A percentile compares a stretch with the other conserved stretches of the same genome.
phyloP scores from a whole-genome alignment of 2,113 vertebrate species.

The Stegastes partitus region DNA sequence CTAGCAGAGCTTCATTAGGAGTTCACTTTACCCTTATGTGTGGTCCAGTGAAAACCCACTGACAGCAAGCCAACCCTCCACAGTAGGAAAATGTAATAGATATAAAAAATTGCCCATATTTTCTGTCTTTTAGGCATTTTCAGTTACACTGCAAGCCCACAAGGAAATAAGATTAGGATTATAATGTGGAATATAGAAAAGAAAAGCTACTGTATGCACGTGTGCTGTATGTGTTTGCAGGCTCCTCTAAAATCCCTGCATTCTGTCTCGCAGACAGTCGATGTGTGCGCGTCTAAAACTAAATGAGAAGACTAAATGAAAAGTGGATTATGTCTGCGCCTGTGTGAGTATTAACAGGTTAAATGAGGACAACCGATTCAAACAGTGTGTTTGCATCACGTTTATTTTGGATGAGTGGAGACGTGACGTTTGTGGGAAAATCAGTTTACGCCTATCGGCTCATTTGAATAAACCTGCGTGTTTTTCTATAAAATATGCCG shows the following conservation, averaged over 20 bases:
- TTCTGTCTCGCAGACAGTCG: not conserved
- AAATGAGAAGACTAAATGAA: not conserved
- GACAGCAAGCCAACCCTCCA: not conserved
- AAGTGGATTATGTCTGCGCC: constrained; percentile 15
- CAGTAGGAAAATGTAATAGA: not conserved
- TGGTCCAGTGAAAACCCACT: not conserved
- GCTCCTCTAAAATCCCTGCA: constrained; percentile 12
- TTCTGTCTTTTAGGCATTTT: not conserved
- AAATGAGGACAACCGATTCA: constrained; percentile 9
- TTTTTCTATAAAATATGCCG: not conserved
- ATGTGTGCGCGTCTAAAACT: not conserved
- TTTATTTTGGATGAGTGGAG: not conserved
- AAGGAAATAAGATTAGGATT: not conserved
- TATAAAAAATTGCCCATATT: not conserved
- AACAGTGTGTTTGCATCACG: not conserved
- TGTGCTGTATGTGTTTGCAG: not conserved
- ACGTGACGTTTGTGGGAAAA: not conserved
- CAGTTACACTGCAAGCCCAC: not conserved
- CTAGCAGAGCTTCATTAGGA: constrained; percentile 12
- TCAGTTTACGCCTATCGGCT: not conserved
- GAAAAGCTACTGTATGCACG: not conserved
- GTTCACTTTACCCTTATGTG: not conserved
- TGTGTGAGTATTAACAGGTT: constrained; percentile 11
- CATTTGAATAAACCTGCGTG: not conserved
- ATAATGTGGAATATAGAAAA: not conserved